Evolutionary conservation across 2,888 invertebrate species (phyloP), one percentile per base, ranked within the genome.

Genomic region (Tyria jacobaeae): DNA sequence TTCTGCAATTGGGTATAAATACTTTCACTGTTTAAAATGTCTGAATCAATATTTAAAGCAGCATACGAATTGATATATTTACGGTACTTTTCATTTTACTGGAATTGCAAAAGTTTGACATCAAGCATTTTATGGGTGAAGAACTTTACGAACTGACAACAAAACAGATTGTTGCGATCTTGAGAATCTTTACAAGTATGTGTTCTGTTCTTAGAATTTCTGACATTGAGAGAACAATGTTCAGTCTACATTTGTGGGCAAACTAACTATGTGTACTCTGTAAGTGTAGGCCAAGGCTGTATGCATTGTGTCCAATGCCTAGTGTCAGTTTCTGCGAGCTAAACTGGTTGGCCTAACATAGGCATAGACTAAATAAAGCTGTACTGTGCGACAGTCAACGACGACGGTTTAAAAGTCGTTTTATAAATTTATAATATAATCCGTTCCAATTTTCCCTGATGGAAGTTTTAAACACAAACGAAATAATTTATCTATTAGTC

Each of bases 121-220:
- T 5, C 12, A 41, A 41, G n/a, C 21, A 41, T 41, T 41, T 41
- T 1, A 41, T 54, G 75, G 47, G 27, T 54, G 41, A 25, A 59
- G 17, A 31, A 39, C 31, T 31, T 6, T 31, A n/a, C 7, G 15
- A 34, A 35, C 9, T 48, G 64, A 73, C 64, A 74, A 76, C 76
- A 55, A 47, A 66, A 39, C 53, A 61, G n/a, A 57, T 75, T 60
- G 54, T 57, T 59, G 58, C 54, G 17, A 49, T 72, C 64, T 54
- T 74, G 78, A 66, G 73, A 76, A 68, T 68, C 78, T 72, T 74
- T 64, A 62, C 72, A 66, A 68, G 62, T 60, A 31, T 31, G 65
- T 68, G 62, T 67, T 52, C 62, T 70, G 58, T 54, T 64, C 21
- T 39, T 57, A 64, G 52, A 65, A 69, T 31, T 68, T 74, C 74